Base-by-base conservation (phyloP, 2,797 vertebrate species). In the Enteromius treurensis region DNA sequence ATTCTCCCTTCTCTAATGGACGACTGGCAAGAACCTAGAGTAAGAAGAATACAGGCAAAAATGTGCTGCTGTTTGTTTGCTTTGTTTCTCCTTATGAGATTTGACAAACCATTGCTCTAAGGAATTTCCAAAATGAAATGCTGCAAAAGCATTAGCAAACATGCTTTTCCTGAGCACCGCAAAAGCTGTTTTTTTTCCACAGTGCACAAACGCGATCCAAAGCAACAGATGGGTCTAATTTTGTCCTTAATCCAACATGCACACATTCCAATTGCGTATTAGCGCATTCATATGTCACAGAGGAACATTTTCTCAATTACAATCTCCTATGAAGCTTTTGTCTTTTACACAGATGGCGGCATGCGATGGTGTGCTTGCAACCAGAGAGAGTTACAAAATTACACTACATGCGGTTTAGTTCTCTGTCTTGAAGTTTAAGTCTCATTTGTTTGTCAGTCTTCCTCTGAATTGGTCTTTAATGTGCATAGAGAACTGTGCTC, bases 151-250 rank as follows among this genome's bases (percentile, higher is more conserved):
- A 84, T 86, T 79, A 82, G 65, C 78, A 77, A 77, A 60, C 58
- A 71, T 64, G 70, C 45, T 40, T 81, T 81, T 87, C 78, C 67
- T 49, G 29, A 32, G 65, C 58, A 76, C 62, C 55, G 37, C 62
- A 10, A 64, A 75, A 58, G 23, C n/a, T 5, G 8, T 29, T 7
- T 79, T 81, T 85, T 58, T 58, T 10, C 51, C 67, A 58, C 47
- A 70, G 53, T 9, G 5, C 26, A 19, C 3, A 10, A 60, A 34
- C 0, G 2, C 11, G 10, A 49, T 84, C 83, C 74, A 83, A 34
- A 19, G 68, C 74, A 85, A 76, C 80, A 83, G 80, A 83, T 86
- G 80, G 80, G 77, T 78, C 9, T 85, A 55, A 83, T 83, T 84
- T 82, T 76, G 77, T 86, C 51, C 29, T 78, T 84, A 73, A 77